phyloP scores from a whole-genome alignment of 2,888 invertebrate genomes.

The Tanypteryx hageni region DNA sequence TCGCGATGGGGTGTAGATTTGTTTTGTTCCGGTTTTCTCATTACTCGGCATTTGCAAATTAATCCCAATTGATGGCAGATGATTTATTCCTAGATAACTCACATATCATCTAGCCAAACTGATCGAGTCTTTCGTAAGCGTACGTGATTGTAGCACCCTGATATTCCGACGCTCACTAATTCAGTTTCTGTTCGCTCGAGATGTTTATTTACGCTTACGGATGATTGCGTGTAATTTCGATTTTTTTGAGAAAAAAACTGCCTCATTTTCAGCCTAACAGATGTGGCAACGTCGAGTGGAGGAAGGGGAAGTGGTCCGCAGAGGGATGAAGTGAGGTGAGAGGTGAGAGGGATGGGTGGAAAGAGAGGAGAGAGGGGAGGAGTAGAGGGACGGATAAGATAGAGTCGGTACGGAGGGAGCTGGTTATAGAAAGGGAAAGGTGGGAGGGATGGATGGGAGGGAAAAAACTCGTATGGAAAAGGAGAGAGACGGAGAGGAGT shows the following conservation, averaged over 20 bases:
- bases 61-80: too few species aligned
- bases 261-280: not conserved
- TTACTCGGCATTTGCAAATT: too few species aligned
- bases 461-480: not conserved
- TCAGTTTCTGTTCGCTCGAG: too few species aligned
- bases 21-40: too few species aligned
- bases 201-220: too few species aligned
- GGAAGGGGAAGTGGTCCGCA: conserved; percentile 10
- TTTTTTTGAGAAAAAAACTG: not conserved
- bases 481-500: not conserved
- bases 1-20: not conserved
- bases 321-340: conserved; percentile 9
- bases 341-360: not conserved
- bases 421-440: not conserved
- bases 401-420: not conserved
- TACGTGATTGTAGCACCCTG: too few species aligned
- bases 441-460: not conserved
- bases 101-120: too few species aligned
- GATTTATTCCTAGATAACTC: too few species aligned
- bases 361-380: not conserved
- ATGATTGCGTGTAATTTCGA: not conserved
- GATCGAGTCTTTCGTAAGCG: too few species aligned
- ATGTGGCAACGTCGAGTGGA: conserved; percentile 10
- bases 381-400: not conserved
- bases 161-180: too few species aligned